These are phyloP conservation scores for Plecotus auritus DNA, from an alignment of 2,113 vertebrate genomes.

Conservation along the genomic window DNA sequence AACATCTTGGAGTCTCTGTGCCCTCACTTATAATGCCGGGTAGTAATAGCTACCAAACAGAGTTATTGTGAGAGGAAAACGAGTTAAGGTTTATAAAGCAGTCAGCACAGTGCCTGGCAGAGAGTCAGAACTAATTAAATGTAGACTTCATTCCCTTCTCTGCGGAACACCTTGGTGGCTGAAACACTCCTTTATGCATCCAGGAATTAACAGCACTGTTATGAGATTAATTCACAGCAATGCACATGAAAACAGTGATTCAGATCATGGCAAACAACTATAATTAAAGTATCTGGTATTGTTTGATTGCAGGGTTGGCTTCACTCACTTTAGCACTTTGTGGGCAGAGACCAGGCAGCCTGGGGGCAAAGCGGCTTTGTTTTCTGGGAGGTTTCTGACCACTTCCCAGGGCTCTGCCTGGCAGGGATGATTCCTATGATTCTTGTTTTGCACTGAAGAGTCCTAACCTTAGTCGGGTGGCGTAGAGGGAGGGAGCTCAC, in stretches of 20 bases:
- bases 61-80: neutral
- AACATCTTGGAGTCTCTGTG: neutral
- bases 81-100: neutral
- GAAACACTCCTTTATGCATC: slow-evolving; percentile 54
- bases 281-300: slow-evolving; percentile 74
- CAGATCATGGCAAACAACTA: slow-evolving; percentile 55
- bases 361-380: slow-evolving; percentile 44
- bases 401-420: slow-evolving; percentile 22
- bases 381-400: slow-evolving; percentile 55
- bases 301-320: slow-evolving; percentile 72
- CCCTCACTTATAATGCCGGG: neutral
- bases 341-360: slow-evolving; percentile 63
- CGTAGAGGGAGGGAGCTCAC: neutral
- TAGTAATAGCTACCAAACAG: neutral
- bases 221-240: slow-evolving; percentile 69
- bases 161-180: slow-evolving; percentile 17
- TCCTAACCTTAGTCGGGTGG: neutral
- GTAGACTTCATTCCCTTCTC: slow-evolving; percentile 40
- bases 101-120: slow-evolving; percentile 8
- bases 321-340: slow-evolving; percentile 67
- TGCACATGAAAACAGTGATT: slow-evolving; percentile 73
- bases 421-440: neutral
- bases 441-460: neutral
- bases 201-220: slow-evolving; percentile 71
- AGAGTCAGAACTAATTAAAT: slow-evolving; percentile 35